Evolutionary conservation across 2,113 vertebrate genomes (phyloP), one percentile per base, ranked within the genome.

Genomic region (Apteryx owenii): DNA sequence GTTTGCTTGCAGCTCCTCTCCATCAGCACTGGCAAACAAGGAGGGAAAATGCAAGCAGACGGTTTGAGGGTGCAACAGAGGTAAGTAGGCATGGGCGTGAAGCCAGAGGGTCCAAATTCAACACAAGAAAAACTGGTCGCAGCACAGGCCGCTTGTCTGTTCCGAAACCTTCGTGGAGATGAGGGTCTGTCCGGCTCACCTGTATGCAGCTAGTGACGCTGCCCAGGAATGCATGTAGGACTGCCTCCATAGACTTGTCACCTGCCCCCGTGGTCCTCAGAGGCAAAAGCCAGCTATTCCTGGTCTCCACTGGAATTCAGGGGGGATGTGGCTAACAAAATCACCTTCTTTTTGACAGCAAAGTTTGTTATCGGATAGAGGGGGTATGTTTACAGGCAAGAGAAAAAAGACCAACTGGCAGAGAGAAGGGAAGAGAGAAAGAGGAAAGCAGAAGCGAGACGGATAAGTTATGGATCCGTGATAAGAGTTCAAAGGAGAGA

Each of bases 1-100:
- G 81, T 96, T 97, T 97, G 92, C 90, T 93, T 68, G 72, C 75
- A 94, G 85, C 65, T 96, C 31, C 68, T 88, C 92, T 96, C 77
- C 88, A 85, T 53, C 65, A 87, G 83, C 77, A 51, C 85, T 81
- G 88, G 65, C 86, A 96, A 93, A 86, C 56, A 88, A 0, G 2
- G 9, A 87, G 40, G 65, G 73, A 75, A 92, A 88, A 90, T 42
- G 18, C 33, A 36, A 51, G 77, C 25, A 12, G 81, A 62, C 2
- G 19, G 72, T 69, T 83, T 36, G 90, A 82, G 78, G 80, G 90
- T 23, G 38, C 86, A 87, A 84, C 21, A 84, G 79, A 96, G 90
- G 95, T 87, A 96, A 95, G 72, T 4, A 20, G 77, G 64, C 68
- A 10, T 9, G 69, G 81, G 79, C 87, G 81, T 78, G 89, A 95